phyloP scores from a whole-genome alignment of 2,113 vertebrate species.

The Lagopus leucura region DNA sequence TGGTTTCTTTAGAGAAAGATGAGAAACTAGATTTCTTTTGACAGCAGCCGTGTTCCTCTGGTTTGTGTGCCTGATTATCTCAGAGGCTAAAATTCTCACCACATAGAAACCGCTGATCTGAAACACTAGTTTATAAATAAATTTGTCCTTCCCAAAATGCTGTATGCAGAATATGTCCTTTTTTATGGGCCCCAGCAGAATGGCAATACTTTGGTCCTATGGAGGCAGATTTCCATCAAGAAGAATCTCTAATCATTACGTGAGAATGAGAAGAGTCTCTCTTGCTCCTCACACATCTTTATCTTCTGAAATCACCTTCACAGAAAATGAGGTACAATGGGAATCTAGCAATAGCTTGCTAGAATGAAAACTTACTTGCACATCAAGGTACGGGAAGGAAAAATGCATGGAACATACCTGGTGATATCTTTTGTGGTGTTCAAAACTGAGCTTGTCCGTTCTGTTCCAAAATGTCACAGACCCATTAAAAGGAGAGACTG shows the following conservation, averaged over 20 bases:
- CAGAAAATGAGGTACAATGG: accelerated
- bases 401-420: not conserved
- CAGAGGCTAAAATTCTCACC: accelerated
- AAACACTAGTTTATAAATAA: not conserved
- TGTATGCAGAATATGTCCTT: not conserved
- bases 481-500: not conserved
- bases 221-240: not conserved
- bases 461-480: not conserved
- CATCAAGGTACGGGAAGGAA: not conserved
- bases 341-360: accelerated
- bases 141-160: not conserved
- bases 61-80: not conserved
- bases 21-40: not conserved
- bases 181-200: not conserved
- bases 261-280: not conserved
- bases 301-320: not conserved
- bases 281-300: not conserved
- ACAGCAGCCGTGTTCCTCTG: not conserved
- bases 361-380: not conserved
- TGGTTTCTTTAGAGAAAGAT: not conserved
- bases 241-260: accelerated
- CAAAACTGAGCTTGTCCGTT: not conserved
- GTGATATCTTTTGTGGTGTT: not conserved
- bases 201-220: not conserved
- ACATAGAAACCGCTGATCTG: accelerated